Evolutionary conservation across 2,797 vertebrate species (phyloP).

Genomic region (Lepus townsendii): DNA sequence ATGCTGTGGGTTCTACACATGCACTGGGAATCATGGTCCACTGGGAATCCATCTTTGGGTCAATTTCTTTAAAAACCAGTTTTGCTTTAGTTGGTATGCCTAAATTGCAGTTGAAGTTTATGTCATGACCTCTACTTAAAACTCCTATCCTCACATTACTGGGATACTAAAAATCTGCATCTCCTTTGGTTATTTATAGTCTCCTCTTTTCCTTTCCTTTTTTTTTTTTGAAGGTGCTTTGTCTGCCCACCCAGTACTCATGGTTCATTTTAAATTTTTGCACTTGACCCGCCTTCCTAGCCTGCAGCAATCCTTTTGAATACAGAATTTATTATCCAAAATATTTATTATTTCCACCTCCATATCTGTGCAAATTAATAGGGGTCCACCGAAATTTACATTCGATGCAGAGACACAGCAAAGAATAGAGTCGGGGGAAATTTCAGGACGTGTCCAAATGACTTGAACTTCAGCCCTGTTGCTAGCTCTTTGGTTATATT

Average conservation of each 20-base stretch:
- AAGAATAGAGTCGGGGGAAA: neutral
- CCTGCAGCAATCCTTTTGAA: neutral
- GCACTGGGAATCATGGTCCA: neutral
- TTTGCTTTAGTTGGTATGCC: neutral
- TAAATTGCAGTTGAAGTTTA: neutral
- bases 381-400: neutral
- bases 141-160: neutral
- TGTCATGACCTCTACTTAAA: neutral
- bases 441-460: neutral
- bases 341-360: slow-evolving; percentile 52
- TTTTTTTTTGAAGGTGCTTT: neutral
- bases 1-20: neutral
- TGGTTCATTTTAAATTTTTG: neutral
- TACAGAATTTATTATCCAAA: neutral
- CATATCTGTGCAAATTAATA: neutral
- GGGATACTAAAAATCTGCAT: neutral
- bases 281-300: neutral
- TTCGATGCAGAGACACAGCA: neutral
- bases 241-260: neutral
- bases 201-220: neutral
- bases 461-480: slow-evolving; percentile 33
- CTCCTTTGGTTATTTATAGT: neutral
- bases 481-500: slow-evolving; percentile 25
- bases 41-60: neutral
- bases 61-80: neutral